Conservation (phyloP, 2,797 vertebrate species). For the Sebastiscus albofasciatus region DNA sequence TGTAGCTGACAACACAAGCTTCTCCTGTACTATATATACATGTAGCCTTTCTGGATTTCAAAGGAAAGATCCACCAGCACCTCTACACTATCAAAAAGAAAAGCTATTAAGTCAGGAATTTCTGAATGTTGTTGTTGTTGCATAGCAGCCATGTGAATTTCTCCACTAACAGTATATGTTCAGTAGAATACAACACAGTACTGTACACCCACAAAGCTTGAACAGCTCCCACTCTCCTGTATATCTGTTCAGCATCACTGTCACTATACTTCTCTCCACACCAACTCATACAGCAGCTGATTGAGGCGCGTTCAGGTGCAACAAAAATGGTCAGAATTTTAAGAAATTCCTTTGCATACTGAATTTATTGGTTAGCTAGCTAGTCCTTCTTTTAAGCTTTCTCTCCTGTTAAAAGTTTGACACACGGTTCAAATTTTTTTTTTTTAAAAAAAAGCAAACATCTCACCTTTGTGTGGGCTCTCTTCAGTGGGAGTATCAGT, state of each 20-base stretch:
- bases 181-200: neutral
- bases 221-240: constrained; percentile 32
- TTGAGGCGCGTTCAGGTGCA: neutral
- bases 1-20: neutral
- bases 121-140: neutral
- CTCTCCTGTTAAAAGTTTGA: neutral
- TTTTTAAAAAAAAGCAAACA: neutral
- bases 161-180: neutral
- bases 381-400: neutral
- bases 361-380: accelerated
- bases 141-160: neutral
- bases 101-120: neutral
- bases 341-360: neutral
- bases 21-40: neutral
- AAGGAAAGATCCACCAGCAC: neutral
- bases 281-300: neutral
- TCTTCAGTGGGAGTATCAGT: neutral
- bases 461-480: neutral
- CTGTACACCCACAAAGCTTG: constrained; percentile 22
- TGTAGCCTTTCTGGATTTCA: neutral
- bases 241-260: neutral
- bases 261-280: neutral
- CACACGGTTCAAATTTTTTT: neutral
- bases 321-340: neutral
- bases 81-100: neutral